These are phyloP conservation scores for Chlorospingus flavigularis DNA, from an alignment of 2,797 vertebrate species.

Conservation along the genomic window DNA sequence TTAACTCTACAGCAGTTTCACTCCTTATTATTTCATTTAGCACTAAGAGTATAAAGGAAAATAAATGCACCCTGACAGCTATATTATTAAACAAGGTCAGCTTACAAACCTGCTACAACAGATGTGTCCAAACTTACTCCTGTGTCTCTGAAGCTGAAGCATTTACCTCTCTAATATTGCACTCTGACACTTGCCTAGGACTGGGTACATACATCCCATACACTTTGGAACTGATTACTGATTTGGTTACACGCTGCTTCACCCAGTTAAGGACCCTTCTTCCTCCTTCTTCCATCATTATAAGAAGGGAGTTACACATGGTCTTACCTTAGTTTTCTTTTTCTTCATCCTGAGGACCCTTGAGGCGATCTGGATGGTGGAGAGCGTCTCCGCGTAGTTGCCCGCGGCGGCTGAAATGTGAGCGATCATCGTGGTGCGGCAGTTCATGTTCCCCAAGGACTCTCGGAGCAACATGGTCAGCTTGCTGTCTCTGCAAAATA, in stretches of 20 bases:
- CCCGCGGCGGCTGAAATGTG: conserved; percentile 86
- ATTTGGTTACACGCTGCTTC: background rate
- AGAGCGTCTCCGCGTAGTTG: conserved; percentile 89
- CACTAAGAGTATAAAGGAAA: conserved; percentile 9
- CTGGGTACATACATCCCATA: background rate
- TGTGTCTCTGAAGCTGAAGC: background rate
- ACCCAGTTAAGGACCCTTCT: background rate
- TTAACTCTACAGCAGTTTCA: background rate
- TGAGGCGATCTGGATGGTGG: conserved; percentile 91
- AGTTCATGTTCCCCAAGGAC: conserved; percentile 90
- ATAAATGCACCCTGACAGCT: conserved; percentile 1
- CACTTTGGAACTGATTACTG: background rate
- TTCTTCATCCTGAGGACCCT: conserved; percentile 92
- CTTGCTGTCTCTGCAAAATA: conserved; percentile 87
- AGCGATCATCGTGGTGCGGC: conserved; percentile 90
- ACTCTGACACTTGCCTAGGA: background rate
- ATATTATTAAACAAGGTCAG: background rate
- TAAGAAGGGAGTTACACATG: background rate
- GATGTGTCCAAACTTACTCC: background rate
- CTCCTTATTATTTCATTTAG: conserved; percentile 10
- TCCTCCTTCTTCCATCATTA: background rate
- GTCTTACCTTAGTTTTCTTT: conserved; percentile 91
- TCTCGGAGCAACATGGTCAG: conserved; percentile 94
- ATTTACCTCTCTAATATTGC: background rate
- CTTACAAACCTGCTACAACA: background rate